phyloP scores from a whole-genome alignment of 2,113 vertebrate species.

The Telmatochromis brichardi region DNA sequence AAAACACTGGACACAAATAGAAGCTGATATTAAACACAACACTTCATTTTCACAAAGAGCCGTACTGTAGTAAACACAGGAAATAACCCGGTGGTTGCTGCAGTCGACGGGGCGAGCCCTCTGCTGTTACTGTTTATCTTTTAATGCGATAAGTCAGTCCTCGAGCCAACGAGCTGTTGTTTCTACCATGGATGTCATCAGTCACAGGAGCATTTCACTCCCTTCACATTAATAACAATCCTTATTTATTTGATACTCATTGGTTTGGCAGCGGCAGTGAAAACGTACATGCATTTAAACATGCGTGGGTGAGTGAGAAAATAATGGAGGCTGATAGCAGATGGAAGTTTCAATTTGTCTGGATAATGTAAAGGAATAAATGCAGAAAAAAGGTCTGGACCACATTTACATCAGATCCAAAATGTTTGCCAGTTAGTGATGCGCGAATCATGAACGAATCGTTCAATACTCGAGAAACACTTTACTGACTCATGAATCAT shows the following conservation, averaged over 20 bases:
- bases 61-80: constrained; percentile 1
- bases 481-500: no score
- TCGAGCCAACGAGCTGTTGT: constrained; percentile 30
- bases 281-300: not conserved
- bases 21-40: not conserved
- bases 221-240: constrained; percentile 29
- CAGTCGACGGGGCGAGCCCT: not conserved
- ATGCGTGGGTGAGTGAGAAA: not conserved
- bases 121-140: constrained; percentile 19
- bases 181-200: constrained; percentile 14
- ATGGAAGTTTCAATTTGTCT: not conserved
- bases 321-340: not conserved
- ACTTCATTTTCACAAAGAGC: not conserved
- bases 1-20: not conserved
- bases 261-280: not conserved
- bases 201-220: constrained; percentile 24
- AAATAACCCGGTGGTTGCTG: not conserved
- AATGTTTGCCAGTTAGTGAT: not conserved
- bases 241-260: not conserved
- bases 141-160: constrained; percentile 24
- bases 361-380: not conserved
- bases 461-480: no score
- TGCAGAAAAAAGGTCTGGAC: not conserved
- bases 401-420: not conserved
- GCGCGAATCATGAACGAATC: no score